Evolutionary conservation across 2,113 vertebrate species (phyloP), one percentile per base, ranked within the genome.

Genomic region (Cromileptes altivelis): DNA sequence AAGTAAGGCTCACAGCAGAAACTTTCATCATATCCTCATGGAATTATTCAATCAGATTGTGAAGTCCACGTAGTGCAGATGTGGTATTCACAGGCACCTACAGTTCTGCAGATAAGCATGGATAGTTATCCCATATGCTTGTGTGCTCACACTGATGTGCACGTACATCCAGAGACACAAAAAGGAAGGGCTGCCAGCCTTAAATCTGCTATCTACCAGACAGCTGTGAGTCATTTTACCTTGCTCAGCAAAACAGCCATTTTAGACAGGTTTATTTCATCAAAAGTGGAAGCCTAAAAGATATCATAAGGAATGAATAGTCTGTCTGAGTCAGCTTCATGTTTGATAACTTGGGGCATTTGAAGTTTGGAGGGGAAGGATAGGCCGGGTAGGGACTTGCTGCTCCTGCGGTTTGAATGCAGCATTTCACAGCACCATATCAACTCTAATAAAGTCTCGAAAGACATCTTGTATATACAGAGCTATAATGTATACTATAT

Each of bases 241-340:
- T 70, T 70, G 42, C 73, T 89, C 89, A 90, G 89, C 89, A 87
- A 73, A 89, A 81, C 69, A 84, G 57, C 62, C 47, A 9, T 23
- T 79, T 82, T 49, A 78, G 83, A 80, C 84, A 57, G 62, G 67
- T 90, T 84, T 90, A 85, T 92, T 88, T 83, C 87, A 88, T 82
- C 81, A 61, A 79, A 86, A 74, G 81, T 69, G 40, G 53, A 62
- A 67, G 60, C 70, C 82, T 88, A 21, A 80, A 75, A 70, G 53
- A 85, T 71, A 87, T 89, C 81, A 78, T 47, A 73, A 33, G 67
- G 60, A 80, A 87, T 87, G 81, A 92, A 91, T 75, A 64, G 76
- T 70, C 58, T 33, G 70, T 79, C 78, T 85, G 87, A 91, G 86
- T 90, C 86, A 91, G 88, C 87, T 69, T 9, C 56, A 45, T 49